phyloP scores from a whole-genome alignment of 30 jellyfish, hydroid and myxozoan species.

The Catostylus mosaicus region DNA sequence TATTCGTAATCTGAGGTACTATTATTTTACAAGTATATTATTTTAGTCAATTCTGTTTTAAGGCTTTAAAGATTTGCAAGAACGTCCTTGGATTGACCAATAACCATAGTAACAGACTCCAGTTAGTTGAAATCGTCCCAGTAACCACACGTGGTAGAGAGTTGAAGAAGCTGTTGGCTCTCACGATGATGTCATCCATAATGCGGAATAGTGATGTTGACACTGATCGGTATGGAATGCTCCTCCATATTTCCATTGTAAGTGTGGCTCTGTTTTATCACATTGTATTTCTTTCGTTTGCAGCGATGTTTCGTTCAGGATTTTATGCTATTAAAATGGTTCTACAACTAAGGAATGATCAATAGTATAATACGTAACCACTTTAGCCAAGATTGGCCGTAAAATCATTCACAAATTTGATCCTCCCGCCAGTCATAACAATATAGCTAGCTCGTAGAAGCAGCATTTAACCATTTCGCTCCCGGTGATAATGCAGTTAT shows the following conservation, averaged over 20 bases:
- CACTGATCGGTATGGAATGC: neutral
- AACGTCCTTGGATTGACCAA: slow-evolving; percentile 16
- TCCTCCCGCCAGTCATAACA: no score
- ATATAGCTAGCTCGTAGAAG: no score
- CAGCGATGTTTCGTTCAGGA: neutral
- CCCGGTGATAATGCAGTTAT: no score
- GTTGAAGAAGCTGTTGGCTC: slow-evolving; percentile 39
- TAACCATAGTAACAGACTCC: slow-evolving; percentile 59
- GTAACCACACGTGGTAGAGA: slow-evolving; percentile 59
- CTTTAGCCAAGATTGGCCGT: no score
- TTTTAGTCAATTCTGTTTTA: neutral
- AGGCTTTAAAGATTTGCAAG: slow-evolving; percentile 29
- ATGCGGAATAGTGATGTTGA: neutral
- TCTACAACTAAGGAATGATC: no score
- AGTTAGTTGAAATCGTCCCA: slow-evolving; percentile 51
- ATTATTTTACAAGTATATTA: neutral
- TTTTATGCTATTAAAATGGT: no score
- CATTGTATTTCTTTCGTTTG: neutral
- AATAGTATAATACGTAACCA: no score
- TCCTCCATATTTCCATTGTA: neutral
- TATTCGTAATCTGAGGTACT: neutral
- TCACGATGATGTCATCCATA: slow-evolving; percentile 23
- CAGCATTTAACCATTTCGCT: no score
- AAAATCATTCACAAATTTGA: no score
- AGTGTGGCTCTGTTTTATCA: neutral